phyloP scores from a whole-genome alignment of 2,797 vertebrate species.

The Lates japonicus region DNA sequence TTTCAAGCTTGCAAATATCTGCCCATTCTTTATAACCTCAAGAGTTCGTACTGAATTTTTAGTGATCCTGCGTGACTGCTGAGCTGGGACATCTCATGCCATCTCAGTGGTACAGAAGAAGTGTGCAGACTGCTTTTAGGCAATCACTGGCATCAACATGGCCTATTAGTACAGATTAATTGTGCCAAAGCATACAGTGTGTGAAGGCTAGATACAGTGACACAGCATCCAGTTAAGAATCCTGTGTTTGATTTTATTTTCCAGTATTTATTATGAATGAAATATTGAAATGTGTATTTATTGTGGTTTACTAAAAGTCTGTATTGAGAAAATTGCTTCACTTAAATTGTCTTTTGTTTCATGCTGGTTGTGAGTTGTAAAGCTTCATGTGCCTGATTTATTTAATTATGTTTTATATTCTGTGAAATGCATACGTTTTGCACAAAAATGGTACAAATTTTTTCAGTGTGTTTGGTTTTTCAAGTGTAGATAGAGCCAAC shows the following conservation, averaged over 20 bases:
- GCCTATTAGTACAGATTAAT: conserved; percentile 48
- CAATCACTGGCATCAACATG: conserved; percentile 63
- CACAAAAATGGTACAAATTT: conserved; percentile 75
- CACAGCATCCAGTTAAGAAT: conserved; percentile 76
- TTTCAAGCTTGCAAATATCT: conserved; percentile 55
- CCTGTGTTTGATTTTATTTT: conserved; percentile 90
- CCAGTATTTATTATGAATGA: conserved; percentile 97
- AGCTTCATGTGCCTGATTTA: conserved; percentile 89
- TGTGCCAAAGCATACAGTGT: conserved; percentile 78
- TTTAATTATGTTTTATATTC: conserved; percentile 73
- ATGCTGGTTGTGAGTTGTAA: conserved; percentile 92
- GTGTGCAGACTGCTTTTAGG: conserved; percentile 68
- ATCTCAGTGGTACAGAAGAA: conserved; percentile 42
- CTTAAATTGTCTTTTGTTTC: conserved; percentile 86
- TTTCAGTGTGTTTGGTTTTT: conserved; percentile 71
- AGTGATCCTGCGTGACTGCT: conserved; percentile 13
- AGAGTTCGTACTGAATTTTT: conserved; percentile 17
- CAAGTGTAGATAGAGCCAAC: conserved; percentile 70
- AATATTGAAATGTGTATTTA: conserved; percentile 97
- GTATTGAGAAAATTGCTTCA: conserved; percentile 92
- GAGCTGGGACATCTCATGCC: conserved; percentile 41
- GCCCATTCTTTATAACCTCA: conserved; percentile 24
- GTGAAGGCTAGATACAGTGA: conserved; percentile 63
- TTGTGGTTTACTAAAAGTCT: conserved; percentile 94
- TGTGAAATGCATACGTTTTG: conserved; percentile 83